Percentiles rank a stretch among this genome's conserved stretches.
phyloP scores from a whole-genome alignment of 2,797 vertebrate species.

The Catharus ustulatus region DNA sequence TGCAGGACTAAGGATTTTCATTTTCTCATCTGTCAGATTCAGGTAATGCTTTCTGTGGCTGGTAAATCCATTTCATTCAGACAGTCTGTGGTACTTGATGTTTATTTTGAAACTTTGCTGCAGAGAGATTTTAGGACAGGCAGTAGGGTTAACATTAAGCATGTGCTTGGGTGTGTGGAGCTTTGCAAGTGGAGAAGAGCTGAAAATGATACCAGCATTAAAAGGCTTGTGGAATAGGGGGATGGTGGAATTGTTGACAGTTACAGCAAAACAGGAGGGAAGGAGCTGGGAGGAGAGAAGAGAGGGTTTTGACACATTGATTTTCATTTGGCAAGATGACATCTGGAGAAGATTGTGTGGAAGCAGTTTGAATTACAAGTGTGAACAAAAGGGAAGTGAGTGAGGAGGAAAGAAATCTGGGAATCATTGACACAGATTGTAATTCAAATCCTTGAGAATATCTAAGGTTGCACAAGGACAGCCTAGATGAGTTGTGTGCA shows the following conservation, averaged over 20 bases:
- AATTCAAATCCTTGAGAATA: conserved; percentile 5
- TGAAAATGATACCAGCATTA: not conserved
- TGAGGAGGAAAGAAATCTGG: conserved; percentile 20
- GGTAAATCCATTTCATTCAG: not conserved
- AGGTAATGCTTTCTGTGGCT: not conserved
- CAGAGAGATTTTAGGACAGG: not conserved
- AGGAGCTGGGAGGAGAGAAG: not conserved
- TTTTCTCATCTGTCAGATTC: not conserved
- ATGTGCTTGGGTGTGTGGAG: not conserved
- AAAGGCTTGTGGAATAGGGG: not conserved
- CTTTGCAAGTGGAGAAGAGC: not conserved
- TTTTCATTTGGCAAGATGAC: conserved; percentile 31
- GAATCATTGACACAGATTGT: not conserved
- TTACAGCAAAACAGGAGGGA: not conserved
- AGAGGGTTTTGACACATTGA: not conserved
- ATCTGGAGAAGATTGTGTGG: conserved; percentile 28
- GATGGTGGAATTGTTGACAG: not conserved
- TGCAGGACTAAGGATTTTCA: not conserved
- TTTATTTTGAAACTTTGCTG: not conserved
- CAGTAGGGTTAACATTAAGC: not conserved
- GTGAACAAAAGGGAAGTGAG: conserved; percentile 41
- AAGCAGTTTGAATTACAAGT: conserved; percentile 43
- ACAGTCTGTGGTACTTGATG: not conserved
- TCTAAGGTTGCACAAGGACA: conserved; percentile 31
- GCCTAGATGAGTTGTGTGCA: not conserved